Base-by-base conservation (phyloP, 2,888 invertebrate genomes). In the Drosophila ezoana region DNA sequence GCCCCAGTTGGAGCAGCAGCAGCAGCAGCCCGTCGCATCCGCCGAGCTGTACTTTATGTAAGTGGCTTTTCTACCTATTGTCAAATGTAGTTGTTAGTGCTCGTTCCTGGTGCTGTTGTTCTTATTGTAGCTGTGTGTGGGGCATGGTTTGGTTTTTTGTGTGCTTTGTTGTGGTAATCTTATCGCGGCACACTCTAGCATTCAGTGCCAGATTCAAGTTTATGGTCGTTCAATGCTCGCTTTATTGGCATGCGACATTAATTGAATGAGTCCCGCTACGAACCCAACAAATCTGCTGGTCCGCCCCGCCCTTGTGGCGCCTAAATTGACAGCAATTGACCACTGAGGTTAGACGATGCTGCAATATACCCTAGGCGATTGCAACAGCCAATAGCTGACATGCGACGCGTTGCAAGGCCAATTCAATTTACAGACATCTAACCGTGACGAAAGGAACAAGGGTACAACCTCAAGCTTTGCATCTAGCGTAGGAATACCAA, bases 31-130 rank as follows among this genome's bases (percentile, higher is more conserved):
- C 18, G 83, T 89, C 38, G 84, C 91, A 62, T 92, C 92, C 41
- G 91, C 93, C 33, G 93, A 93, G 72, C 76, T 93, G 62, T 93
- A 93, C 85, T 93, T 92, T 79, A 75, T 91, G 93, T 93, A 91
- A 93, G 93, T 92, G 77, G 61, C 51, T 68, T 71, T 65, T 54
- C 47, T 51, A 37, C 38, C 52, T 43, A 45, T 63, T 65, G 14
- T 52, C 37, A 51, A 48, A 11, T 10, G n/a, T 61, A 32, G 48
- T 52, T 43, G 52, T 52, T 14, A 32, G 18, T 59, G 35, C 20
- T 37, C 23, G 32, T 59, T 40, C 16, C 20, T 37, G 35, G 32
- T 59, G 45, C 16, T 56, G 40, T 67, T 45, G 48, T 48, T 57
- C 9, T 43, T 59, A 20, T 45, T 58, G 37, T 48, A 32, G 23